These are phyloP conservation scores for Boloria euphrosyne DNA, from an alignment of 2,888 invertebrate species.

Conservation along the genomic window DNA sequence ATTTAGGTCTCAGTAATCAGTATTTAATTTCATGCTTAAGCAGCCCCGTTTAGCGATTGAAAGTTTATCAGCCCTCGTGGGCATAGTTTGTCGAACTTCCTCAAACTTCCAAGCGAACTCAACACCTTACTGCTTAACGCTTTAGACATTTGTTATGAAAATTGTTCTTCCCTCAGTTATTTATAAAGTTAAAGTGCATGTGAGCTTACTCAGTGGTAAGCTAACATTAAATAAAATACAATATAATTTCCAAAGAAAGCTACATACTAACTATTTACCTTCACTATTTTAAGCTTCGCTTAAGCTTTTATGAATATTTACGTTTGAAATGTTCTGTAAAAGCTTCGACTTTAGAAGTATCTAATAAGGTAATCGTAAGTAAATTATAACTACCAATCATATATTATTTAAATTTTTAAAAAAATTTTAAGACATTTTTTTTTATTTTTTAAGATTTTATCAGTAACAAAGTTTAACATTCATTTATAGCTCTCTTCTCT, in stretches of 20 bases:
- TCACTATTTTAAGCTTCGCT: no score
- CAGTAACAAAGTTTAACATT: background rate
- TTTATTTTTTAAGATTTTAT: no score
- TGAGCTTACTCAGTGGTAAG: background rate
- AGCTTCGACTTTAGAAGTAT: no score
- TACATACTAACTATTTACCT: no score
- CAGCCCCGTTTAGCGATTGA: slow-evolving; percentile 11
- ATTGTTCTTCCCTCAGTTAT: slow-evolving; percentile 7
- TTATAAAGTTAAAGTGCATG: background rate
- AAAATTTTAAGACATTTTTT: no score
- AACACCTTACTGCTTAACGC: slow-evolving; percentile 20
- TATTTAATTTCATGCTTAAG: slow-evolving; percentile 24
- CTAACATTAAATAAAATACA: no score
- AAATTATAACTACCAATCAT: background rate
- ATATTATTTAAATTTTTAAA: background rate
- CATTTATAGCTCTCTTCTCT: background rate
- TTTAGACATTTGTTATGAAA: slow-evolving; percentile 11
- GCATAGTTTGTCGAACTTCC: slow-evolving; percentile 23
- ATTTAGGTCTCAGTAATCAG: slow-evolving; percentile 3
- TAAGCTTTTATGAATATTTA: no score
- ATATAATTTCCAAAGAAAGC: no score
- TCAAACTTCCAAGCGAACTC: slow-evolving; percentile 21
- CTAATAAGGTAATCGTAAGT: no score
- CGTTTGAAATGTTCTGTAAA: no score
- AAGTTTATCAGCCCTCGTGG: slow-evolving; percentile 24